phyloP scores from a whole-genome alignment of 2,797 vertebrate species.

The Thamnophis elegans region DNA sequence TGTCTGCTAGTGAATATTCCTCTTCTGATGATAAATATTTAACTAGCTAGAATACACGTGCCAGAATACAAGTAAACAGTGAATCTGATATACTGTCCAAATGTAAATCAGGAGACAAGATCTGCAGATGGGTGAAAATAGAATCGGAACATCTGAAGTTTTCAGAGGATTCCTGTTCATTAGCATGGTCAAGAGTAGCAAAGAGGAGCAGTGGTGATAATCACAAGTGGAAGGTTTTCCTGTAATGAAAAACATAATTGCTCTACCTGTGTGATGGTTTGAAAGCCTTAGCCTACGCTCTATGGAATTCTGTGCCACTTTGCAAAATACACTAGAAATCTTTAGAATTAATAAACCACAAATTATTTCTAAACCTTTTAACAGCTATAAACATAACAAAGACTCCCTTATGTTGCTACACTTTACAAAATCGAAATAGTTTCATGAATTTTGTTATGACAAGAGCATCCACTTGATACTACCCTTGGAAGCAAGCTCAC shows the following conservation, averaged over 20 bases:
- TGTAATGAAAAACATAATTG: neutral
- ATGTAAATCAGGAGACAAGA: neutral
- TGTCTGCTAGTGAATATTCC: neutral
- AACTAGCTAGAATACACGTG: neutral
- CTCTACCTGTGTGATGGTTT: neutral
- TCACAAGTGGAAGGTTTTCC: neutral
- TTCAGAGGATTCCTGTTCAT: neutral
- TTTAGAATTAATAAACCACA: neutral
- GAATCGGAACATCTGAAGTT: neutral
- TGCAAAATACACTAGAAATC: neutral
- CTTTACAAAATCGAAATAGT: neutral
- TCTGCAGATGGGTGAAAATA: neutral
- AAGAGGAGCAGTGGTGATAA: neutral
- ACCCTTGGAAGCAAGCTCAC: neutral
- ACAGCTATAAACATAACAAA: neutral
- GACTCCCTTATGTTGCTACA: neutral
- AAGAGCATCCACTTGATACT: neutral
- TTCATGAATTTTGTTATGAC: neutral
- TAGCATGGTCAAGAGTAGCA: neutral
- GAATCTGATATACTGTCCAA: neutral
- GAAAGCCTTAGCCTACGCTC: neutral
- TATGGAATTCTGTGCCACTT: neutral
- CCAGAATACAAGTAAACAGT: neutral
- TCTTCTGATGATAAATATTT: neutral
- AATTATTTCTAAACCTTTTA: neutral